Base-by-base conservation (phyloP, 2,113 vertebrate species). In the Nothocercus julius region DNA sequence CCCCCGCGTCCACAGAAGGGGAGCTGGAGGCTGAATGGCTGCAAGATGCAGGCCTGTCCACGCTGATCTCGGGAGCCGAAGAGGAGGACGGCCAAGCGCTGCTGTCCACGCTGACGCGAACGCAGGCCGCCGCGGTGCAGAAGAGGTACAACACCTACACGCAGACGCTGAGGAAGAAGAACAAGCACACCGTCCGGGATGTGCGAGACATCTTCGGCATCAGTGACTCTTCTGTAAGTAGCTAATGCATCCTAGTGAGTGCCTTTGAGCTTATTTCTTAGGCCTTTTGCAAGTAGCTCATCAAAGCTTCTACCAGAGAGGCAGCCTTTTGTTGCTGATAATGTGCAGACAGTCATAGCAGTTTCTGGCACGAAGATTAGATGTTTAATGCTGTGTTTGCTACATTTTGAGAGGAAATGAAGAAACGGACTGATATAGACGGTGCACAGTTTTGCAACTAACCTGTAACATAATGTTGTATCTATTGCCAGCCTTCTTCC, bases 1-100 rank as follows among this genome's bases (percentile, higher is more conserved):
- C 17, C 74, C 94, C 73, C 28, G 3, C 96, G 98, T 93, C 73
- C 30, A 3, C 97, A 98, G 99, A 99, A 96, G 98, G 98, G 14
- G 99, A 99, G 78, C 95, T 99, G 82, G 99, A 99, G 95, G 99
- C 99, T 49, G 98, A 98, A 81, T 99, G 99, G 99, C 96, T 99
- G n/a, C 98, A 98, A 81, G 99, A 99, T 1, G 99, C 98, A 5
- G 99, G 99, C 28, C 91, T 99, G 25, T 99, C 99, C n/a, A 98
- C 98, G 0, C 66, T 99, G 85, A 98, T 99, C 88, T 98, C 97
- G 0, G 98, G 98, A 38, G 87, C 97, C 5, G 96, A 98, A 66
- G 98, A 98, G 83, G 98, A 98, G 62, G 97, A 98, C 4, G 98
- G 98, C 4, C 99, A 99, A 90, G 99, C 98, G 5, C 97, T 99